Conservation (phyloP, 2,113 vertebrate genomes). For the Sinosuthora webbiana region DNA sequence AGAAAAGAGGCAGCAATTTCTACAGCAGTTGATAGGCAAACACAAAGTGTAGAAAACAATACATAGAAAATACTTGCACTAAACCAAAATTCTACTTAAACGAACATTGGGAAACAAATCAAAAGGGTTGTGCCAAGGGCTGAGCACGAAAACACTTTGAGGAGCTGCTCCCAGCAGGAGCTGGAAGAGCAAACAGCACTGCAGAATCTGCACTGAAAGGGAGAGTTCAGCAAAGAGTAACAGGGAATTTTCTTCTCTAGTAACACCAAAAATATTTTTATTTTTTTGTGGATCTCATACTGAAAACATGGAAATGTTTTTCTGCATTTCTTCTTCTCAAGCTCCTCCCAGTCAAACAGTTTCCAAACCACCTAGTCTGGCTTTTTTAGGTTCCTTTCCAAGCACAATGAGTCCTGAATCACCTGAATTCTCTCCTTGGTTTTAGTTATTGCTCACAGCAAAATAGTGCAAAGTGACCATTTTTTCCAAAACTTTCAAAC, state of each 20-base stretch:
- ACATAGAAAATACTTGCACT: neutral
- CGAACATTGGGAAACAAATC: neutral
- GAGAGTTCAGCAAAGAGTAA: neutral
- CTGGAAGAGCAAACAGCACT: neutral
- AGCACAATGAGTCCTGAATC: neutral
- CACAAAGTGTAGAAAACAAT: neutral
- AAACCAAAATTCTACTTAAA: neutral
- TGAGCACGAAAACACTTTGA: neutral
- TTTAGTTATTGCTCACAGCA: neutral
- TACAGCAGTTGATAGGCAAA: neutral
- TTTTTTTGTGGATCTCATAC: neutral
- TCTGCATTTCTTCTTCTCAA: neutral
- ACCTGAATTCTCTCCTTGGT: neutral
- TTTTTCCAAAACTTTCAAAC: neutral
- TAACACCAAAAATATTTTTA: neutral
- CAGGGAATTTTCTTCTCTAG: rapidly evolving
- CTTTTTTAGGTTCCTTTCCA: neutral
- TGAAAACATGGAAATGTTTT: neutral
- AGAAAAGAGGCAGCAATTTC: neutral
- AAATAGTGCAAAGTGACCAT: neutral
- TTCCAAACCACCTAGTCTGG: neutral
- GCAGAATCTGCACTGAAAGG: neutral
- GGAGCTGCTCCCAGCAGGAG: neutral
- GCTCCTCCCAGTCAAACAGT: neutral
- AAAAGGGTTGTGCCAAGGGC: neutral